Evolutionary conservation across 2,113 vertebrate genomes (phyloP).

Genomic region (Campylomormyrus numenius): DNA sequence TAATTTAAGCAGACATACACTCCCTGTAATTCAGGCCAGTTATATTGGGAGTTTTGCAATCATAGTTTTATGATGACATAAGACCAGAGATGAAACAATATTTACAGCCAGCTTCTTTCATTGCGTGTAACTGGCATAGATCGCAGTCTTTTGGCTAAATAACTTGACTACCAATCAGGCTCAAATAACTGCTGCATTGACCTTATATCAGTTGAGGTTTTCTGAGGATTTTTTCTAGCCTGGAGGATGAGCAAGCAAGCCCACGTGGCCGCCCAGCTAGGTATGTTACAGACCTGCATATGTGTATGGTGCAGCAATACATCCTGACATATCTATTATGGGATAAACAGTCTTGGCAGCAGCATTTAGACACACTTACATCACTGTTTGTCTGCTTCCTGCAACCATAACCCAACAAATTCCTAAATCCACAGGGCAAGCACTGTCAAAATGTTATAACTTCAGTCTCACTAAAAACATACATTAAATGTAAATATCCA

Average conservation of each 20-base stretch:
- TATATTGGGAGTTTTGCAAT: background rate
- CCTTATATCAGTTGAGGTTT: conserved; percentile 37
- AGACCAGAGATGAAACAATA: conserved; percentile 27
- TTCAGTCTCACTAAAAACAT: background rate
- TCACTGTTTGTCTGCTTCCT: background rate
- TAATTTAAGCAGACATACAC: conserved; percentile 21
- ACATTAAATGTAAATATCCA: background rate
- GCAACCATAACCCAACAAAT: conserved; percentile 18
- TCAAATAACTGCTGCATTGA: conserved; percentile 35
- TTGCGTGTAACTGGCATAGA: conserved; percentile 17
- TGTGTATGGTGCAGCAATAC: background rate
- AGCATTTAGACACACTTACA: conserved; percentile 28
- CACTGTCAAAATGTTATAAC: conserved; percentile 4
- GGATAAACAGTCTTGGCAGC: background rate
- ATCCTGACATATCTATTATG: background rate
- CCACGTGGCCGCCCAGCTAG: background rate
- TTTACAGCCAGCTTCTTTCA: conserved; percentile 25
- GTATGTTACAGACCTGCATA: background rate
- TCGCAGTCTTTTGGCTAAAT: conserved; percentile 27
- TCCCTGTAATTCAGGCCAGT: conserved; percentile 21
- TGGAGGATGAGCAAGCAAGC: background rate
- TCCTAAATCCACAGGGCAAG: conserved; percentile 44
- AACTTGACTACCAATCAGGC: conserved; percentile 34
- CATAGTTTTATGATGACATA: conserved; percentile 31
- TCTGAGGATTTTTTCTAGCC: conserved; percentile 17